Base-by-base conservation (phyloP, 2,888 invertebrate genomes). In the Diarsia mendica region DNA sequence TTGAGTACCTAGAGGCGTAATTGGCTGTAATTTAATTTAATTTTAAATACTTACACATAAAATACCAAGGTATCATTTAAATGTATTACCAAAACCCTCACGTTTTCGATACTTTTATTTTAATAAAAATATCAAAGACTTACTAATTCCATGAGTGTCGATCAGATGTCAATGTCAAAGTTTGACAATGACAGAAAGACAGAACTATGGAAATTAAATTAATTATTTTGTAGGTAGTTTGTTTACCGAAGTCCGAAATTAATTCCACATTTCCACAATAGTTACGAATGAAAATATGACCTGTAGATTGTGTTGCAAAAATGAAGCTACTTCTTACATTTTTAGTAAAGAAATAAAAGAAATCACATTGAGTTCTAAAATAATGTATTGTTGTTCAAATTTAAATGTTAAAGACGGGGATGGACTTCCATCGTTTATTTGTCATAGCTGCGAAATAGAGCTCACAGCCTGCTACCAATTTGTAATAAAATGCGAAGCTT, bases 221-320 rank as follows among this genome's bases (percentile, higher is more conserved):
- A 39, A 39, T 39, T 39, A n/a, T n/a, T n/a, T n/a, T n/a, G n/a
- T n/a, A n/a, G n/a, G n/a, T n/a, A n/a, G n/a, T n/a, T n/a, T n/a
- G n/a, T n/a, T n/a, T n/a, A n/a, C n/a, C n/a, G n/a, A n/a, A n/a
- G n/a, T n/a, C n/a, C n/a, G n/a, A n/a, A n/a, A 39, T 39, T 39
- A 39, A 39, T 39, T 39, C 39, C 39, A 39, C 39, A 39, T 39
- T 39, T 9, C 15, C 10, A 44, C n/a, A 55, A 0, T 11, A 49
- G 61, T n/a, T 66, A 93, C 94, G 93, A 88, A 91, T 84, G 73
- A 70, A 28, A 90, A 88, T 79, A 48, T 90, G 58, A n/a, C n/a
- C n/a, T 95, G 95, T 82, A 91, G 95, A 53, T 67, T 94, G 65
- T 95, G 95, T 80, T 92, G 91, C 79, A 85, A 88, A 58, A 91